Evolutionary conservation across 2,113 vertebrate species (phyloP), one percentile per base, ranked within the genome.

Genomic region (Oceanites oceanicus): DNA sequence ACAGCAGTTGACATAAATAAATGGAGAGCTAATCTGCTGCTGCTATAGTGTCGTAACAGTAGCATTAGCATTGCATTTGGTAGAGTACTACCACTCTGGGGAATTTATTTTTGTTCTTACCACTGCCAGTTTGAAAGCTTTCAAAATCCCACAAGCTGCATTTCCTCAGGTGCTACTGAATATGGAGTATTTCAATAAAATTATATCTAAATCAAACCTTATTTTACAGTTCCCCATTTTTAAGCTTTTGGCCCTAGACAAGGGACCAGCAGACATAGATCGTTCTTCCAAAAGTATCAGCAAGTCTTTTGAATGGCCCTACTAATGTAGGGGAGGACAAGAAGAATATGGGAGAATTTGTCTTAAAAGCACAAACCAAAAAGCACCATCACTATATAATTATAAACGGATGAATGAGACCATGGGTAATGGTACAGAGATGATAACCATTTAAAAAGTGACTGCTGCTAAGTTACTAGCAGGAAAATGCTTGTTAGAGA

Each of bases 21-120:
- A 75, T 13, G 32, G 74, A 84, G 91, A 84, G 77, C 93, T 92
- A 92, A 96, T 92, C 66, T 75, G 34, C 44, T 65, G 92, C 85
- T 32, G 45, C 44, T 95, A 72, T 26, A 91, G 92, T 91, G 88
- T 95, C 22, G 2, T 84, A 71, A 61, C 75, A 95, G 96, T 88
- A 93, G 81, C 90, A 93, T 95, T 96, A 91, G 49, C 85, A 92
- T 18, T 79, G 80, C 86, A 88, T 90, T 97, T 86, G 88, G n/a
- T 67, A 84, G 94, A 96, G 86, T 94, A 88, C 93, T 92, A 71
- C 88, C 36, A 52, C 88, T 82, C 90, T 26, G 36, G 95, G 90
- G 94, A 97, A 94, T 97, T 97, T 92, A 52, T 83, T 97, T 94
- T 91, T 81, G 61, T 87, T 95, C 92, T 88, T 85, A 94, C 36